Percentiles rank a stretch among this genome's conserved stretches.
These are phyloP conservation scores for Cranoglanis bouderius DNA, from an alignment of 2,113 vertebrate genomes.

Conservation along the genomic window DNA sequence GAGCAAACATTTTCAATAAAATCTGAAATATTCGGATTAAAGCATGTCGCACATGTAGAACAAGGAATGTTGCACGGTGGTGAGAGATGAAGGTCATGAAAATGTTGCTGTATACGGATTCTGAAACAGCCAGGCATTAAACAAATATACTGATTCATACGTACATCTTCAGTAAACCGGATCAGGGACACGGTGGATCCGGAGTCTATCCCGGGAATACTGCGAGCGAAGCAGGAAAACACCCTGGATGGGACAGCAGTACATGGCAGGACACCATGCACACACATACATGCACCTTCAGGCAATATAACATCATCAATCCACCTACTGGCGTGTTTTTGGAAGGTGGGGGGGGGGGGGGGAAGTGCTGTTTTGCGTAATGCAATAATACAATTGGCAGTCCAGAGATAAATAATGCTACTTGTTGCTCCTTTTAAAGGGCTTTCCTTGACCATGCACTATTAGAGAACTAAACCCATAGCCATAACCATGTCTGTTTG, in stretches of 20 bases:
- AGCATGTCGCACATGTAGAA: not conserved
- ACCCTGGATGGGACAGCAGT: not conserved
- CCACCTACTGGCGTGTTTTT: not conserved
- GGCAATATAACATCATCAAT: not conserved
- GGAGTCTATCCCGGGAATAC: not conserved
- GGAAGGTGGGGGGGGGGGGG: no score
- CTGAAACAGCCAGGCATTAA: not conserved
- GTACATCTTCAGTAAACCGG: not conserved
- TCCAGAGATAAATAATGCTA: constrained; percentile 25
- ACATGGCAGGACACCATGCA: not conserved
- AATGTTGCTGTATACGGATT: not conserved
- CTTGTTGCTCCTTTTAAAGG: constrained; percentile 28
- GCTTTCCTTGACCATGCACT: constrained; percentile 22
- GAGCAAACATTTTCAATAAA: not conserved
- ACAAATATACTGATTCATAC: not conserved
- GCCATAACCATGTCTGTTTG: constrained; percentile 8
- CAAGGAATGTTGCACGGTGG: not conserved
- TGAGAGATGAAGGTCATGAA: not conserved
- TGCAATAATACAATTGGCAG: not conserved
- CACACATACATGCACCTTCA: not conserved
- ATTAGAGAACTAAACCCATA: not conserved
- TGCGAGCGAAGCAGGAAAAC: not conserved
- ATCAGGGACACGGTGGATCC: not conserved
- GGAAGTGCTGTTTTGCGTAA: not conserved
- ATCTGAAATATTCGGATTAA: not conserved